Percentiles rank a stretch among this genome's conserved stretches.
These are phyloP conservation scores for Balaeniceps rex DNA, from an alignment of 2,113 vertebrate genomes.

Conservation along the genomic window DNA sequence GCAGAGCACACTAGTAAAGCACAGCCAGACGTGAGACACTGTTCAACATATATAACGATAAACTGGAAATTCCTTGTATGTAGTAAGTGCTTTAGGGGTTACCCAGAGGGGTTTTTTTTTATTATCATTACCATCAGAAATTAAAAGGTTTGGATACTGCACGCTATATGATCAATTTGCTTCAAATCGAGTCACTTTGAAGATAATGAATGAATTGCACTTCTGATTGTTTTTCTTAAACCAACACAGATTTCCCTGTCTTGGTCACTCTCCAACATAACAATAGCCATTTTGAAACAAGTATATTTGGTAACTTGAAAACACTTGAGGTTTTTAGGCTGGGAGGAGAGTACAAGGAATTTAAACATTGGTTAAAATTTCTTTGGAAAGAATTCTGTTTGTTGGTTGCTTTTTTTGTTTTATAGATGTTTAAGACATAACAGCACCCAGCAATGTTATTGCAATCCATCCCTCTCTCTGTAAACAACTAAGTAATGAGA, in stretches of 20 bases:
- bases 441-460: neutral
- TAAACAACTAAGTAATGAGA: neutral
- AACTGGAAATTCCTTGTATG: neutral
- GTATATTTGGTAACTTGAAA: neutral
- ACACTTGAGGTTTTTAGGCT: neutral
- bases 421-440: neutral
- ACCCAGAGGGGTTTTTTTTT: neutral
- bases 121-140: neutral
- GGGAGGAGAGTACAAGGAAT: neutral
- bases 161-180: neutral
- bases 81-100: neutral
- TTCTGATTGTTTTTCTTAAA: neutral
- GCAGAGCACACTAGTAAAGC: neutral
- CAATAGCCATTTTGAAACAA: neutral
- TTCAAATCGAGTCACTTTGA: neutral
- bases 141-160: neutral
- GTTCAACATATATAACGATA: fast-evolving
- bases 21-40: neutral
- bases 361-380: neutral
- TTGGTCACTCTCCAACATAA: neutral
- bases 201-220: neutral
- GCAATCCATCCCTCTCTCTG: neutral
- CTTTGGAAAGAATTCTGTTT: neutral
- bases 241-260: neutral
- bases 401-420: neutral